Percentiles rank a stretch among this genome's conserved stretches.
Conservation (phyloP, 2,888 invertebrate species). For the Fragum whitleyi region DNA sequence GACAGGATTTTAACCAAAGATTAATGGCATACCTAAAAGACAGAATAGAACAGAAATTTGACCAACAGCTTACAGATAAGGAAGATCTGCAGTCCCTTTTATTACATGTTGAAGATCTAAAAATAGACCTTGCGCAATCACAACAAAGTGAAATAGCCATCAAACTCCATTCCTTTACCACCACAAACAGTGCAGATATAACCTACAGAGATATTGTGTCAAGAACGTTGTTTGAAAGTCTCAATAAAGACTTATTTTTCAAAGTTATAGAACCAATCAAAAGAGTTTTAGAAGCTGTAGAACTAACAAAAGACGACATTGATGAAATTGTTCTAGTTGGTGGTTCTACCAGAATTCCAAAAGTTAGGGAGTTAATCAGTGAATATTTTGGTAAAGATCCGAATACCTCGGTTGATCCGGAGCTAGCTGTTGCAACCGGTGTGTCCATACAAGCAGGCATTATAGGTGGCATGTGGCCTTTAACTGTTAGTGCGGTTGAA, state of each 20-base stretch:
- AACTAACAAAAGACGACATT: conserved; percentile 82
- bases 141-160: conserved; percentile 77
- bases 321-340: conserved; percentile 87
- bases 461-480: conserved; percentile 86
- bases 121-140: conserved; percentile 83
- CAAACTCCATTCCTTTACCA: conserved; percentile 80
- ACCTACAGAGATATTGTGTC: conserved; percentile 80
- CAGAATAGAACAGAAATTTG: conserved; percentile 78
- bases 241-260: conserved; percentile 85
- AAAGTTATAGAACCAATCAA: conserved; percentile 85
- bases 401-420: conserved; percentile 85
- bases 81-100: conserved; percentile 85
- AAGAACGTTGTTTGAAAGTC: conserved; percentile 85
- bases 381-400: conserved; percentile 84
- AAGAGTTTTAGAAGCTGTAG: conserved; percentile 84
- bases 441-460: conserved; percentile 87
- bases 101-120: conserved; percentile 84
- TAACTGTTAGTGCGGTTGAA: conserved; percentile 86
- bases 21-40: conserved; percentile 82
- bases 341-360: conserved; percentile 86
- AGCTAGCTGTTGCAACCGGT: conserved; percentile 86
- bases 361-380: conserved; percentile 85
- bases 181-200: conserved; percentile 38
- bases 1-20: conserved; percentile 86
- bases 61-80: conserved; percentile 80